phyloP scores from a whole-genome alignment of 2,113 vertebrate genomes.

The Brachypteracias leptosomus region DNA sequence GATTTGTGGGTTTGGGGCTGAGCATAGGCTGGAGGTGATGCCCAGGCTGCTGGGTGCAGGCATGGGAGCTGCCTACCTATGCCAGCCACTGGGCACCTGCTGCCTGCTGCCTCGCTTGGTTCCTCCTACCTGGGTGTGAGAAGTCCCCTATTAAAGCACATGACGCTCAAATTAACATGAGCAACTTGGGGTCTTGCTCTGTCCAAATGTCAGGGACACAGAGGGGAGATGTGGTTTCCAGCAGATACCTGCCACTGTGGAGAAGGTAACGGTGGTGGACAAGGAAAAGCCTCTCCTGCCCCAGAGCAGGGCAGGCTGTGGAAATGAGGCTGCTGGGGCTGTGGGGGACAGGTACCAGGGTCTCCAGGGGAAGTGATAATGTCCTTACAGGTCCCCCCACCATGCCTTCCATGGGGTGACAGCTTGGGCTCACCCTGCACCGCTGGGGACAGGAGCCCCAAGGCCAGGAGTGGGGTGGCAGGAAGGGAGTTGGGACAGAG shows the following conservation, averaged over 20 bases:
- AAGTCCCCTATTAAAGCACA: neutral
- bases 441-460: rapidly evolving
- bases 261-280: no score
- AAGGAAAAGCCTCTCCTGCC: neutral
- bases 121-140: neutral
- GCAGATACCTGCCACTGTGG: neutral
- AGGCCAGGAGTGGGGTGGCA: neutral
- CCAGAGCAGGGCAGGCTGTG: neutral
- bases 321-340: neutral
- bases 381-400: neutral
- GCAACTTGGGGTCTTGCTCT: rapidly evolving
- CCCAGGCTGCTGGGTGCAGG: neutral
- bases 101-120: neutral
- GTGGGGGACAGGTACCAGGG: neutral
- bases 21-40: neutral
- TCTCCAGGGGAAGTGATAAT: no score
- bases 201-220: rapidly evolving
- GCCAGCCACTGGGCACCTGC: neutral
- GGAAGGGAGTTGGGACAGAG: neutral
- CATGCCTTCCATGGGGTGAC: rapidly evolving
- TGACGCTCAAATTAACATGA: neutral
- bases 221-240: neutral
- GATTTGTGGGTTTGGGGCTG: neutral
- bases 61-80: neutral
- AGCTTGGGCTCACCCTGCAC: neutral